phyloP scores from a whole-genome alignment of 2,113 vertebrate species.

The Dipodomys ordii region DNA sequence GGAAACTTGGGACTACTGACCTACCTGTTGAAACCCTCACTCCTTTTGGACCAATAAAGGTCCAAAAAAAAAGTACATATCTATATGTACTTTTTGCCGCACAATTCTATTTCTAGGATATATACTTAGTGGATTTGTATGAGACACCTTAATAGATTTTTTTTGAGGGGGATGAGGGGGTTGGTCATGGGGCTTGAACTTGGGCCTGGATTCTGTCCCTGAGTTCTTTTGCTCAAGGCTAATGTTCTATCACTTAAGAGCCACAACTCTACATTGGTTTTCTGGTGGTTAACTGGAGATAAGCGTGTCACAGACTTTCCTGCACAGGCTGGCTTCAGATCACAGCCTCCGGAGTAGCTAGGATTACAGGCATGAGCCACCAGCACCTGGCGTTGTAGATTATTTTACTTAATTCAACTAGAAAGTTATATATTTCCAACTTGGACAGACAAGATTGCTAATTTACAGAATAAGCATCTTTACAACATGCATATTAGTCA shows the following conservation, averaged over 20 bases:
- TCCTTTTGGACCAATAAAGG: slow-evolving; percentile 30
- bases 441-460: background rate
- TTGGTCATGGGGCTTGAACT: too few species aligned
- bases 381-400: background rate
- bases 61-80: slow-evolving; percentile 4
- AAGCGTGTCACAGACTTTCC: too few species aligned
- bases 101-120: slow-evolving; percentile 24
- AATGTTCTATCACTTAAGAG: too few species aligned
- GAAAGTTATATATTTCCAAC: background rate
- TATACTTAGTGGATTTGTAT: background rate
- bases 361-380: too few species aligned
- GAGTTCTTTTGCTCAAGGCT: too few species aligned
- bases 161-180: too few species aligned
- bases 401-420: background rate
- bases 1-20: background rate
- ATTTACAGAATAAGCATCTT: background rate
- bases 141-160: background rate
- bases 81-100: background rate
- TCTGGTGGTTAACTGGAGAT: too few species aligned
- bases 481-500: background rate
- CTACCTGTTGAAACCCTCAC: background rate
- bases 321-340: too few species aligned
- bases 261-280: too few species aligned
- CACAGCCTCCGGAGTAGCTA: too few species aligned
- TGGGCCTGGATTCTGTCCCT: too few species aligned